These are phyloP conservation scores for Phylloscopus trochilus DNA, from an alignment of 2,113 vertebrate species.

Conservation along the genomic window DNA sequence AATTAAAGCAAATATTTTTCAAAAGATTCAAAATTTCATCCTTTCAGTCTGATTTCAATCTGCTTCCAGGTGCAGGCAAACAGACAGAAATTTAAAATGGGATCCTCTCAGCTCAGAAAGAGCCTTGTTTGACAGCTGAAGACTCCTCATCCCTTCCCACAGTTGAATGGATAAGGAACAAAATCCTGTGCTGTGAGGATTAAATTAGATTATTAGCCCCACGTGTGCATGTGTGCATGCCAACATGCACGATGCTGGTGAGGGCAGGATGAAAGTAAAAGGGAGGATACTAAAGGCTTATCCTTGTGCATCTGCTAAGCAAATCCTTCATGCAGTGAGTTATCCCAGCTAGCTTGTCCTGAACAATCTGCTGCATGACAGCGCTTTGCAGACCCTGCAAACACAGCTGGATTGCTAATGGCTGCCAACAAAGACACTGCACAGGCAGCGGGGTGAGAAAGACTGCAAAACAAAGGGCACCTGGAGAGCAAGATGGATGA, in stretches of 20 bases:
- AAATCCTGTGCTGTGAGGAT: neutral
- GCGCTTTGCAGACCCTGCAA: neutral
- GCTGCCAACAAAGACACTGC: neutral
- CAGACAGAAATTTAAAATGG: neutral
- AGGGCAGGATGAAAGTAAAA: neutral
- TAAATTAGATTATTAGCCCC: neutral
- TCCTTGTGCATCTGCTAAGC: neutral
- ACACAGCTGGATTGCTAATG: neutral
- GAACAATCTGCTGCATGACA: neutral
- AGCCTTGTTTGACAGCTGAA: neutral
- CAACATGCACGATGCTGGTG: neutral
- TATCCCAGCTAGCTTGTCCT: neutral
- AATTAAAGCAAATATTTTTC: neutral
- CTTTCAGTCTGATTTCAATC: neutral
- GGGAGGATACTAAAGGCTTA: conserved; percentile 12
- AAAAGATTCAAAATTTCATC: neutral
- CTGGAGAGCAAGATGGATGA: neutral
- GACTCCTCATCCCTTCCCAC: neutral
- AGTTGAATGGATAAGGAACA: neutral
- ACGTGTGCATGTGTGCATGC: neutral
- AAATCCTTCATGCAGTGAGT: neutral
- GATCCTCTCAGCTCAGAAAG: neutral
- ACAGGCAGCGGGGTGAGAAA: neutral
- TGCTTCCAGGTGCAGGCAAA: neutral
- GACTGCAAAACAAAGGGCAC: neutral